Evolutionary conservation across 2,888 invertebrate species (phyloP).

Genomic region (Synergus laeviventris): DNA sequence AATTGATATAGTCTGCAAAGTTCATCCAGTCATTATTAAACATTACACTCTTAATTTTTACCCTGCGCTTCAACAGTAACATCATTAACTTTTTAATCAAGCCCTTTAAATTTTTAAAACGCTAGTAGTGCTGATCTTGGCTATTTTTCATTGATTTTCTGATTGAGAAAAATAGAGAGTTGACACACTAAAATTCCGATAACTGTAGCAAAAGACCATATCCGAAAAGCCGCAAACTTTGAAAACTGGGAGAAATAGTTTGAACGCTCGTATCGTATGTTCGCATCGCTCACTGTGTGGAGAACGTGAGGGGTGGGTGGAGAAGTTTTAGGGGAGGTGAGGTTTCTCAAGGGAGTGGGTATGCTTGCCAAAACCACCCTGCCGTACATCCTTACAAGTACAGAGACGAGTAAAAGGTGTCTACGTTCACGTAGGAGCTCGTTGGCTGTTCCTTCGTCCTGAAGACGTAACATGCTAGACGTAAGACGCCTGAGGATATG

Average conservation of each 20-base stretch:
- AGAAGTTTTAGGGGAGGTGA: conserved; percentile 55
- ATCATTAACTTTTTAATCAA: no score
- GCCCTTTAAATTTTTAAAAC: no score
- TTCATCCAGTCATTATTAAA: no score
- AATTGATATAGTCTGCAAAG: background rate
- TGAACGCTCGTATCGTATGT: conserved; percentile 31
- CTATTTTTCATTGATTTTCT: no score
- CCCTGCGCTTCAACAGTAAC: no score
- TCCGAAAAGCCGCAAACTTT: conserved; percentile 17
- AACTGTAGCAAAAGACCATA: conserved; percentile 13
- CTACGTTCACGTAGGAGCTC: conserved; percentile 68
- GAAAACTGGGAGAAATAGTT: conserved; percentile 27
- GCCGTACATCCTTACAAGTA: conserved; percentile 67
- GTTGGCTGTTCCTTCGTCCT: conserved; percentile 69
- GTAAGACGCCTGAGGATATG: conserved; percentile 70
- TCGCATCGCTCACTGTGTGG: conserved; percentile 31
- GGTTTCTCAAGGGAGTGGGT: conserved; percentile 66
- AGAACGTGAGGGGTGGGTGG: background rate
- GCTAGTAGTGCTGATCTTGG: no score
- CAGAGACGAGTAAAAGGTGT: conserved; percentile 63
- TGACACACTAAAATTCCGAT: conserved; percentile 8
- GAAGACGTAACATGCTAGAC: conserved; percentile 68
- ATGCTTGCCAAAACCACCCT: conserved; percentile 73
- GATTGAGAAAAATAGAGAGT: background rate
- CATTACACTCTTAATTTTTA: no score